Percentiles rank a stretch among this genome's conserved stretches.
phyloP scores from a whole-genome alignment of 2,888 invertebrate species.

The Drosophila tanythrix region DNA sequence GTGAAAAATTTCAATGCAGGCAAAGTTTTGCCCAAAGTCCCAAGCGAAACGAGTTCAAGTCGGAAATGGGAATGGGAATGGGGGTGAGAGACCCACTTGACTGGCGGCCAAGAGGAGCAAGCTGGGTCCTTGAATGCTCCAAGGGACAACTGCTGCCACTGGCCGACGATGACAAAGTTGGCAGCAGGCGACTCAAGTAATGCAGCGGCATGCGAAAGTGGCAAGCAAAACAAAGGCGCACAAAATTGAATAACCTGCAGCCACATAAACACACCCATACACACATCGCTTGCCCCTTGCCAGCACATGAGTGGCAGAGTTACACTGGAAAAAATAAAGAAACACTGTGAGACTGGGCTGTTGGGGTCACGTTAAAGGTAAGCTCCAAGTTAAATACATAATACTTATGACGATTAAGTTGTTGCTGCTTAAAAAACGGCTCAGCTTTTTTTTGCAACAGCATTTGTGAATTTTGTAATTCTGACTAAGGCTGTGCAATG shows the following conservation, averaged over 20 bases:
- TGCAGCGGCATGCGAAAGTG: slow-evolving; percentile 50
- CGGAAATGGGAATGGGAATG: slow-evolving; percentile 1
- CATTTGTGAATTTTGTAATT: not conserved
- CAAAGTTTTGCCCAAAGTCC: slow-evolving; percentile 32
- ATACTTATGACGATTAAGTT: not conserved
- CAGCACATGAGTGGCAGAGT: slow-evolving; percentile 27
- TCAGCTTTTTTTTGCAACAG: not conserved
- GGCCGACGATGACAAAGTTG: slow-evolving; percentile 43
- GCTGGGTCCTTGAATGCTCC: slow-evolving; percentile 38
- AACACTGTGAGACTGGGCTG: not conserved
- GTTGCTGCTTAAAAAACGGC: not conserved
- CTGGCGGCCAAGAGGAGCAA: slow-evolving; percentile 42
- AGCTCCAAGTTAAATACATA: not conserved
- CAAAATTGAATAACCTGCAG: slow-evolving; percentile 28
- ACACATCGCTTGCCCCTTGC: slow-evolving; percentile 8
- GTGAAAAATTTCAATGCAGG: slow-evolving; percentile 56
- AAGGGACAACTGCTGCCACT: slow-evolving; percentile 23
- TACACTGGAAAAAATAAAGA: not conserved
- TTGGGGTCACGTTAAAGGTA: not conserved
- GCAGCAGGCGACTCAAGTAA: slow-evolving; percentile 32
- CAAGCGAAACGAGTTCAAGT: slow-evolving; percentile 33
- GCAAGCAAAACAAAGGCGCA: slow-evolving; percentile 67
- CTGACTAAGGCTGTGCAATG: not conserved
- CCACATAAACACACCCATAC: not conserved
- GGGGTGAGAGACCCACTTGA: slow-evolving; percentile 39